Evolutionary conservation across 2,888 invertebrate genomes (phyloP).

Genomic region (Chymomyza procnemis): DNA sequence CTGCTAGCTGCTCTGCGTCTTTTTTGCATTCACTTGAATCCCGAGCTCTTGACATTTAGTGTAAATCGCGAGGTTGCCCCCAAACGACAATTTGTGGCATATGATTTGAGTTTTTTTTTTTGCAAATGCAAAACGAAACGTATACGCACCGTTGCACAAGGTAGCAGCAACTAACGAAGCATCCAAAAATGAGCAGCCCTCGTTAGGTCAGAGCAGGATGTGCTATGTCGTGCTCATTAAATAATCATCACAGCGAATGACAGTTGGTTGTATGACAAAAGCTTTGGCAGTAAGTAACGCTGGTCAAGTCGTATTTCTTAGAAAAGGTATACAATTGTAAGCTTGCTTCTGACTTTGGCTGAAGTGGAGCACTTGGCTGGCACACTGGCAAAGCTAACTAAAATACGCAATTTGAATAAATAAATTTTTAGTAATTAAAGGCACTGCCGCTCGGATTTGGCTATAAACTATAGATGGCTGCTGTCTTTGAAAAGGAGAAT

Average conservation of each 20-base stretch:
- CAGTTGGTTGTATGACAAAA: too few species aligned
- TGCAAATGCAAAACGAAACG: constrained; percentile 37
- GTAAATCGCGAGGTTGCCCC: neutral
- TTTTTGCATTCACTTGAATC: neutral
- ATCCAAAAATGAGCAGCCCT: constrained; percentile 21
- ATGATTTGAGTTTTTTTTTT: constrained; percentile 33
- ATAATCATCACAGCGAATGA: neutral
- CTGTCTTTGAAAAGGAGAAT: too few species aligned
- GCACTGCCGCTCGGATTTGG: too few species aligned
- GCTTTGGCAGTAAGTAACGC: too few species aligned
- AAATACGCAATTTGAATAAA: too few species aligned
- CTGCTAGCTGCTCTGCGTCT: neutral
- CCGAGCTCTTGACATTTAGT: neutral
- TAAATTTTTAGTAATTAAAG: too few species aligned
- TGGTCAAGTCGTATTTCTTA: too few species aligned
- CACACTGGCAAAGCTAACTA: too few species aligned
- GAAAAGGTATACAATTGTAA: too few species aligned
- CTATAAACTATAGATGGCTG: too few species aligned
- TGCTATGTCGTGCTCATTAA: neutral
- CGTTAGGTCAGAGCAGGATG: neutral
- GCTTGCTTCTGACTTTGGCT: too few species aligned
- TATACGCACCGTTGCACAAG: constrained; percentile 63
- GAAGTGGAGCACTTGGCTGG: too few species aligned
- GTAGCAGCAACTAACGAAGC: constrained; percentile 32
- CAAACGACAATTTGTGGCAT: constrained; percentile 24